phyloP scores from a whole-genome alignment of 1,140 invertebrate genomes.

The Drosophila pallidifrons region DNA sequence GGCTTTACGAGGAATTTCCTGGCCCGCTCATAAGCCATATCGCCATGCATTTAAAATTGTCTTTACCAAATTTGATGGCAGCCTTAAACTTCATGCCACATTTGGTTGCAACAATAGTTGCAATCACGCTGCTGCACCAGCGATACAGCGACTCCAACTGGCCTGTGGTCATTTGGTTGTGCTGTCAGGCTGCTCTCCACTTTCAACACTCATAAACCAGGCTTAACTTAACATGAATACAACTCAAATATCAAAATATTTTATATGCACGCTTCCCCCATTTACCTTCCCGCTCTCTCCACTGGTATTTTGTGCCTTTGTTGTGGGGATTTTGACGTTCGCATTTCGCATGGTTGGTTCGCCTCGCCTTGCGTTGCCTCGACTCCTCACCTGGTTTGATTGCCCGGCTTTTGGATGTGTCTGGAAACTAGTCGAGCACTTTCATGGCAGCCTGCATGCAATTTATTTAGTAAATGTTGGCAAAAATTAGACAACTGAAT shows the following conservation, averaged over 20 bases:
- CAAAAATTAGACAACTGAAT: constrained; percentile 83
- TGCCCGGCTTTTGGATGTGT: constrained; percentile 17
- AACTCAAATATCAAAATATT: constrained; percentile 81
- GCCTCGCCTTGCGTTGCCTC: neutral
- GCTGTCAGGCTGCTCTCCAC: constrained; percentile 42
- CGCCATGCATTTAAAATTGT: constrained; percentile 78
- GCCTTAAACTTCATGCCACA: constrained; percentile 82
- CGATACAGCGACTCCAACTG: constrained; percentile 16
- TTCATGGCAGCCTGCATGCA: constrained; percentile 48
- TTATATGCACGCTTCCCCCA: constrained; percentile 54
- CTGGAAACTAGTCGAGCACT: constrained; percentile 22
- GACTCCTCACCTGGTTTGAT: constrained; percentile 13
- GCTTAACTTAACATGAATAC: constrained; percentile 82
- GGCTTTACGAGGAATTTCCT: constrained; percentile 74
- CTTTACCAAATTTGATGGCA: constrained; percentile 82
- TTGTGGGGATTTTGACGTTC: constrained; percentile 34
- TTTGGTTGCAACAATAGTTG: constrained; percentile 80
- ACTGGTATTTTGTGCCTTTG: constrained; percentile 9
- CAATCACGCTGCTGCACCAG: constrained; percentile 67
- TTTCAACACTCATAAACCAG: constrained; percentile 82
- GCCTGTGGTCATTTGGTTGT: constrained; percentile 14
- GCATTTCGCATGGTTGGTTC: constrained; percentile 47
- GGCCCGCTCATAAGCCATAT: constrained; percentile 64
- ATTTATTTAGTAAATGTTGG: constrained; percentile 75
- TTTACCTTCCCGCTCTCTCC: neutral